Conservation (phyloP, 2,888 invertebrate genomes). For the Epinotia nisella region DNA sequence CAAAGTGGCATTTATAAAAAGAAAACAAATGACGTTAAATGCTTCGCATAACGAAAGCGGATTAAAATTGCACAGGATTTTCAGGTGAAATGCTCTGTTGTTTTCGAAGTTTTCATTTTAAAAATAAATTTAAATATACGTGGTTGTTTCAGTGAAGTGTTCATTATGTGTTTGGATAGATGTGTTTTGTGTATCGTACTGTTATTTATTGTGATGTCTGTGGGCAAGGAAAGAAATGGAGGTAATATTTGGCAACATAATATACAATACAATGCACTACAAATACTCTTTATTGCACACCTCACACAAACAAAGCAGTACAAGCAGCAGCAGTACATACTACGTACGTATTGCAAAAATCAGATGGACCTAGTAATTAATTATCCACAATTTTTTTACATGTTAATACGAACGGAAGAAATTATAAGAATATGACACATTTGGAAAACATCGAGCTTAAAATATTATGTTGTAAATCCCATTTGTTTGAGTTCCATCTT, state of each 20-base stretch:
- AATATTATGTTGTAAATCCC: neutral
- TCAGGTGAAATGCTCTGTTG: slow-evolving; percentile 24
- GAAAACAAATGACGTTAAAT: neutral
- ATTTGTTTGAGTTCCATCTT: slow-evolving; percentile 31
- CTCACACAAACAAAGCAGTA: too few relatives aligned
- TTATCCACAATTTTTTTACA: too few relatives aligned
- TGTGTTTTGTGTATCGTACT: slow-evolving; percentile 63
- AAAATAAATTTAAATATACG: slow-evolving; percentile 36
- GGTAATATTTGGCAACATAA: slow-evolving; percentile 55
- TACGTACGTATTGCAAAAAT: too few relatives aligned
- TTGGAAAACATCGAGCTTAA: neutral
- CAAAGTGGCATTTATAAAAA: neutral
- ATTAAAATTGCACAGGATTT: slow-evolving; percentile 19
- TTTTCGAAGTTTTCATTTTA: neutral
- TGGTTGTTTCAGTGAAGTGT: slow-evolving; percentile 46
- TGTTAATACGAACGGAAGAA: too few relatives aligned
- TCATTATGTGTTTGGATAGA: slow-evolving; percentile 70
- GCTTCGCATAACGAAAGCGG: slow-evolving; percentile 14
- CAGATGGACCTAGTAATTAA: too few relatives aligned
- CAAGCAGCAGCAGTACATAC: too few relatives aligned
- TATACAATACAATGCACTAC: too few relatives aligned
- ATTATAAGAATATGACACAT: too few relatives aligned
- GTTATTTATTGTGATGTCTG: slow-evolving; percentile 58
- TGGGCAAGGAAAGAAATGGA: slow-evolving; percentile 70
- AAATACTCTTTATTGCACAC: too few relatives aligned